Base-by-base conservation (phyloP, 2,888 invertebrate species). In the Coelopa pilipes region DNA sequence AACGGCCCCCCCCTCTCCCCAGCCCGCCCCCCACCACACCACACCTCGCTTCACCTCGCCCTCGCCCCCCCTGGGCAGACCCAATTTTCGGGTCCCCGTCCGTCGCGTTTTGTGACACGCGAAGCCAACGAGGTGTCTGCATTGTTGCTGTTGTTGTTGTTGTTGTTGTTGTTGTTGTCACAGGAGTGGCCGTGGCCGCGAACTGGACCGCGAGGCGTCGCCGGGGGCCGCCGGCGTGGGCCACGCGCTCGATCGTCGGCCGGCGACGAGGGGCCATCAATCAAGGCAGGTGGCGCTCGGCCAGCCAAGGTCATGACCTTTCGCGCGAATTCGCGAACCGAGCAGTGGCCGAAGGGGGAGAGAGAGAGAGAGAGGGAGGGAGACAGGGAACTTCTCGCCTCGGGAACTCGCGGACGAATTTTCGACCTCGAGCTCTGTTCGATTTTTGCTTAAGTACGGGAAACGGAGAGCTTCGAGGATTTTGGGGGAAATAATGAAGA, bases 231-330 rank as follows among this genome's bases (percentile, higher is more conserved):
- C 12, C n/a, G 19, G 46, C 21, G 17, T 50, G 1, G 11, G 47
- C 10, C 15, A 49, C 21, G 46, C 7, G 7, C 13, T 66, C 49
- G 66, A 49, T 49, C 49, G n/a, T 66, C 50, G 21, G 50, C 19
- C 15, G 66, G 15, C 50, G 13, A 50, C 50, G 49, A 66, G 24
- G 50, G 7, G 34, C 34, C n/a, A 50, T 13, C 21, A 19, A 17
- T 12, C 4, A 45, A 19, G 12, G 46, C 34, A 15, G 17, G 5
- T n/a, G n/a, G 63, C 50, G 62, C 49, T n/a, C 59, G 21, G 57
- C 45, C 50, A 69, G 50, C 55, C 65, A 69, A 78, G 70, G 75
- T 77, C 73, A 75, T 77, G 74, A 75, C 74, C 72, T 77, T 74
- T 75, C 46, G n/a, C 4, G 49, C 24, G 66, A 12, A 55, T 55